A percentile compares a stretch with the other conserved stretches of the same genome.
These are phyloP conservation scores for Corapipo altera DNA, from an alignment of 2,113 vertebrate genomes.

Conservation along the genomic window DNA sequence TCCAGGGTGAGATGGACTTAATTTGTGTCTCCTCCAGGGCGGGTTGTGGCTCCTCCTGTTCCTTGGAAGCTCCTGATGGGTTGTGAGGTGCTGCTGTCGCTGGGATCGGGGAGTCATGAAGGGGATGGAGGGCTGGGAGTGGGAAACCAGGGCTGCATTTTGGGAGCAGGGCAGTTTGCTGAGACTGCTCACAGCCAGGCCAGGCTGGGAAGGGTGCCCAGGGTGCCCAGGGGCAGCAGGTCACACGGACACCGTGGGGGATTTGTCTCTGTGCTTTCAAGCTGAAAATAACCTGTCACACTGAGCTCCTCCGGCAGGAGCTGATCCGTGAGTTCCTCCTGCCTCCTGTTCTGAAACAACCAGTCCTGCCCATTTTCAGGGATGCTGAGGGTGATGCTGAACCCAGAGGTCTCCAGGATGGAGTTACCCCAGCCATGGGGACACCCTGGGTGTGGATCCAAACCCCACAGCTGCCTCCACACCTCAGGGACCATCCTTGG, in stretches of 20 bases:
- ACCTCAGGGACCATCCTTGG: neutral
- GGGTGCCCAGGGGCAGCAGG: neutral
- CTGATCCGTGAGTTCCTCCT: neutral
- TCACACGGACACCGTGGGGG: neutral
- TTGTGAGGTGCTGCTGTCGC: neutral
- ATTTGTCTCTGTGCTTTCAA: neutral
- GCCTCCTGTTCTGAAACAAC: neutral
- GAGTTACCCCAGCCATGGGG: neutral
- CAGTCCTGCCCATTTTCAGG: neutral
- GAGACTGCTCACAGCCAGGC: neutral
- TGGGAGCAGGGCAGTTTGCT: neutral
- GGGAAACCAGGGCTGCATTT: neutral
- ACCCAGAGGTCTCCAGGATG: neutral
- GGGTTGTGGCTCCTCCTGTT: neutral
- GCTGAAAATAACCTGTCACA: neutral
- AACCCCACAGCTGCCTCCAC: neutral
- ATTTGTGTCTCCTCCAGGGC: neutral
- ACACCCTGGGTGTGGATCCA: fast-evolving
- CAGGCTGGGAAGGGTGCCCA: neutral
- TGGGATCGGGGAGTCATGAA: neutral
- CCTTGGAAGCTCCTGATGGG: neutral
- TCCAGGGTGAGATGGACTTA: neutral
- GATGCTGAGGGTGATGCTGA: neutral
- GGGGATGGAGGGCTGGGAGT: neutral
- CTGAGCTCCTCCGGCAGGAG: neutral